Evolutionary conservation across 2,797 vertebrate species (phyloP).

Genomic region (Hozukius guyotensis): DNA sequence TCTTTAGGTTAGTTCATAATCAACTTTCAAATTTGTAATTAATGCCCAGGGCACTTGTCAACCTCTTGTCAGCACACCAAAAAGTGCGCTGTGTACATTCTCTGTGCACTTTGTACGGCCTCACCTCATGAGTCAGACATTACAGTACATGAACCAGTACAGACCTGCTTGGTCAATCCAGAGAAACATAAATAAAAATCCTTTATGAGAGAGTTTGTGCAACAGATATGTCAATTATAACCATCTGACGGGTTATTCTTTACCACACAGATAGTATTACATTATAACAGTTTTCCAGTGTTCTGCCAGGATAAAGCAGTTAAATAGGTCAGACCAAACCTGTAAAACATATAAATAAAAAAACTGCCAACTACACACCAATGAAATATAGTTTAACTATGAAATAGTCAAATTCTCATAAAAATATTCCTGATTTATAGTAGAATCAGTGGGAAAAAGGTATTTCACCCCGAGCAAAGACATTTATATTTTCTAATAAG

Average conservation of each 20-base stretch:
- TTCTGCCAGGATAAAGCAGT: background rate
- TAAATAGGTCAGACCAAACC: background rate
- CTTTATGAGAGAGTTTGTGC: background rate
- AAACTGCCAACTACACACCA: background rate
- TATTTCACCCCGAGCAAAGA: background rate
- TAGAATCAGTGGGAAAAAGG: background rate
- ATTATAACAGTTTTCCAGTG: background rate
- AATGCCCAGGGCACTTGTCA: background rate
- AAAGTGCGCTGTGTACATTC: conserved; percentile 34
- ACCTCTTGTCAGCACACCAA: conserved; percentile 8
- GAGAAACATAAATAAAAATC: background rate
- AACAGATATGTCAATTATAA: background rate
- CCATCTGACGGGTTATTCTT: background rate
- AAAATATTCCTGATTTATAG: background rate
- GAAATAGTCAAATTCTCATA: background rate
- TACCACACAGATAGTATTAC: background rate
- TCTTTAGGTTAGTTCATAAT: conserved; percentile 8
- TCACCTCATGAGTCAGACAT: conserved; percentile 11
- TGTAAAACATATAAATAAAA: background rate
- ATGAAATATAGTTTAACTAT: background rate
- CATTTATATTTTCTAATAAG: background rate
- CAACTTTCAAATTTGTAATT: conserved; percentile 21
- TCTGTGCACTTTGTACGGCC: conserved; percentile 22
- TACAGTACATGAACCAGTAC: background rate
- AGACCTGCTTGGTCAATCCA: background rate